Evolutionary conservation across 2,888 invertebrate species (phyloP).

Genomic region (Tuberolachnus salignus): DNA sequence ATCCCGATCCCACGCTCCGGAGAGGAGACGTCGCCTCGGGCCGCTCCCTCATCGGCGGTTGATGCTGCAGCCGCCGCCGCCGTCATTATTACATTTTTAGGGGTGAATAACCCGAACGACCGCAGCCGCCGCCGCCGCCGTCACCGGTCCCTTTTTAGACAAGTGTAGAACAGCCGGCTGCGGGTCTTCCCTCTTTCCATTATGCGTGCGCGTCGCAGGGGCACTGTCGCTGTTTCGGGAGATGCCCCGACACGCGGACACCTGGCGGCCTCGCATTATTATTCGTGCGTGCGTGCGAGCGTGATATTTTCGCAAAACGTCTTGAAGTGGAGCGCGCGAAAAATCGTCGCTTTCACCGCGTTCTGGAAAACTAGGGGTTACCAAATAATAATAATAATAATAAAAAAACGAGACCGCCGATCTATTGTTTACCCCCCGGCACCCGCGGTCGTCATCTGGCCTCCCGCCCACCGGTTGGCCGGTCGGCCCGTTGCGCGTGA

Average conservation of each 20-base stretch:
- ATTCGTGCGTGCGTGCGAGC: neutral
- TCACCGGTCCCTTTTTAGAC: slow-evolving; percentile 33
- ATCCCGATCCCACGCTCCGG: slow-evolving; percentile 42
- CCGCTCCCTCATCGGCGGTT: slow-evolving; percentile 22
- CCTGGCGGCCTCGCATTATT: neutral
- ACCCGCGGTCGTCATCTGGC: too few species aligned
- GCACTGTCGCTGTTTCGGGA: neutral
- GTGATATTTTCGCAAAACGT: slow-evolving; percentile 2
- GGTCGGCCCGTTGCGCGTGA: neutral
- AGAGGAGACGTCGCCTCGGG: slow-evolving; percentile 26
- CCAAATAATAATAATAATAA: too few species aligned
- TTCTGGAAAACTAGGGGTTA: slow-evolving; percentile 35
- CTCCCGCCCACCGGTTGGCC: neutral
- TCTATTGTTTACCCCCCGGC: slow-evolving; percentile 24
- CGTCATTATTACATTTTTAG: slow-evolving; percentile 33
- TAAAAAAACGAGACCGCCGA: neutral
- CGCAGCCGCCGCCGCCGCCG: slow-evolving; percentile 17
- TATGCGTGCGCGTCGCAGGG: neutral
- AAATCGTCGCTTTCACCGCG: slow-evolving; percentile 15
- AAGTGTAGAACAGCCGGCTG: slow-evolving; percentile 53
- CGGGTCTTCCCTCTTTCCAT: slow-evolving; percentile 21
- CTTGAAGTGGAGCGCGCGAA: slow-evolving; percentile 11
- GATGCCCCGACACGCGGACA: neutral
- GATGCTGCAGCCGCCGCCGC: slow-evolving; percentile 6
- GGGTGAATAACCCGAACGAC: slow-evolving; percentile 54